Percentiles rank a stretch among this genome's conserved stretches.
These are phyloP conservation scores for Phaonia tiefii DNA, from an alignment of 2,888 invertebrate genomes.

Conservation along the genomic window DNA sequence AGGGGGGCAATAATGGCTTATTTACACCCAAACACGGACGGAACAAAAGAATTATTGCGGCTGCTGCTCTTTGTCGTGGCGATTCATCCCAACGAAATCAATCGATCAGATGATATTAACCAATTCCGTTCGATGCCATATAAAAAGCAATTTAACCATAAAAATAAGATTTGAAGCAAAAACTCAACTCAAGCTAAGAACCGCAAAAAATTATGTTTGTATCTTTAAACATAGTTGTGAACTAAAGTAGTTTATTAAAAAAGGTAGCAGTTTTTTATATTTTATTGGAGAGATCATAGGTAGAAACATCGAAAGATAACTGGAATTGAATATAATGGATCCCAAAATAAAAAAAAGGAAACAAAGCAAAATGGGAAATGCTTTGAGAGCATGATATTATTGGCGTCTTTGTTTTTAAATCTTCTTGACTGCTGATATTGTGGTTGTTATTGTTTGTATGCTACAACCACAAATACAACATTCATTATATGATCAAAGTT, in stretches of 20 bases:
- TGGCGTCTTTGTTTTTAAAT: conserved; percentile 8
- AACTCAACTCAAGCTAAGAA: neutral
- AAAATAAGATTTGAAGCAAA: neutral
- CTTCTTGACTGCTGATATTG: conserved; percentile 34
- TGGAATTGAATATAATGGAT: too few species aligned
- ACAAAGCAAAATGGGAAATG: conserved; percentile 34
- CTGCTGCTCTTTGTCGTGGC: neutral
- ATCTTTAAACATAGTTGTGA: conserved; percentile 18
- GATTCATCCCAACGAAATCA: neutral
- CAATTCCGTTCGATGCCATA: neutral
- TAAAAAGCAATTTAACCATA: conserved; percentile 2
- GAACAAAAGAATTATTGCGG: neutral
- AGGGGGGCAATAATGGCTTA: conserved; percentile 22
- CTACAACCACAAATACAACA: conserved; percentile 63
- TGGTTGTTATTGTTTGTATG: conserved; percentile 19
- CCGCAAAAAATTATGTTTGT: neutral
- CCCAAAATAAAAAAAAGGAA: too few species aligned
- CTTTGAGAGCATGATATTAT: conserved; percentile 29
- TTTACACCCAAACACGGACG: conserved; percentile 8
- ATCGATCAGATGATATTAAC: conserved; percentile 15
- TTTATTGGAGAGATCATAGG: too few species aligned
- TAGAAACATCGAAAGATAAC: too few species aligned
- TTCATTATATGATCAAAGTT: conserved; percentile 80
- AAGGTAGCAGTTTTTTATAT: neutral
- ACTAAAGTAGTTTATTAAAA: conserved; percentile 24